These are phyloP conservation scores for Drosophila arizonae DNA, from an alignment of 1,140 invertebrate genomes.

Conservation along the genomic window DNA sequence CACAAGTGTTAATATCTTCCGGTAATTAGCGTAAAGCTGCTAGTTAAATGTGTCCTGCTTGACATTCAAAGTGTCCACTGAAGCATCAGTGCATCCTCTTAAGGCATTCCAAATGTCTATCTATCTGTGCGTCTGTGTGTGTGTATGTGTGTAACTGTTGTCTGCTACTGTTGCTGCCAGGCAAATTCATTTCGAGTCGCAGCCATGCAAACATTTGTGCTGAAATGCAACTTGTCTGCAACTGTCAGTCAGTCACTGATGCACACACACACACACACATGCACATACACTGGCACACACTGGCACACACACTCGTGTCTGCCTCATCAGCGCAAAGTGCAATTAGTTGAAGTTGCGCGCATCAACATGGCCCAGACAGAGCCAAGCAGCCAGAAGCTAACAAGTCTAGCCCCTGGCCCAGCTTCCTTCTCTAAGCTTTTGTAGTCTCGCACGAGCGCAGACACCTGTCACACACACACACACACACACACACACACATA, in stretches of 20 bases:
- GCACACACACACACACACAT: slow-evolving; percentile 16
- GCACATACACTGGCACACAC: slow-evolving; percentile 19
- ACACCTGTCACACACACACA: slow-evolving; percentile 48
- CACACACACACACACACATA: slow-evolving; percentile 5
- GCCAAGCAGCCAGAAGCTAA: slow-evolving; percentile 64
- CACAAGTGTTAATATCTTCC: slow-evolving; percentile 77
- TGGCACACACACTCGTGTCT: slow-evolving; percentile 60
- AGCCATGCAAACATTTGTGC: slow-evolving; percentile 79
- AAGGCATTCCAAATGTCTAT: slow-evolving; percentile 21
- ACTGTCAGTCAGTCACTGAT: slow-evolving; percentile 74
- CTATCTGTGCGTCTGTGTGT: slow-evolving; percentile 9
- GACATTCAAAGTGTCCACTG: slow-evolving; percentile 76
- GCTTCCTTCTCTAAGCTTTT: slow-evolving; percentile 2
- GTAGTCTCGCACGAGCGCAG: slow-evolving; percentile 44
- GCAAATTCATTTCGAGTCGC: slow-evolving; percentile 77
- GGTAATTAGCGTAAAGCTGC: slow-evolving; percentile 72
- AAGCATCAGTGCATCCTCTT: slow-evolving; percentile 51
- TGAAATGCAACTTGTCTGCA: slow-evolving; percentile 80
- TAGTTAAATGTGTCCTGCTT: slow-evolving; percentile 66
- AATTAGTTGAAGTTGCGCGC: slow-evolving; percentile 77
- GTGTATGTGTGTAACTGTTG: slow-evolving; percentile 22
- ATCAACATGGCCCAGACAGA: slow-evolving; percentile 67
- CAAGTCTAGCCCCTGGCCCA: slow-evolving; percentile 54
- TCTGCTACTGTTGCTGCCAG: slow-evolving; percentile 31
- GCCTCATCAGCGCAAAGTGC: slow-evolving; percentile 79